A percentile compares a stretch with the other conserved stretches of the same genome.
These are phyloP conservation scores for Clitarchus hookeri DNA, from an alignment of 2,888 invertebrate species.

Conservation along the genomic window DNA sequence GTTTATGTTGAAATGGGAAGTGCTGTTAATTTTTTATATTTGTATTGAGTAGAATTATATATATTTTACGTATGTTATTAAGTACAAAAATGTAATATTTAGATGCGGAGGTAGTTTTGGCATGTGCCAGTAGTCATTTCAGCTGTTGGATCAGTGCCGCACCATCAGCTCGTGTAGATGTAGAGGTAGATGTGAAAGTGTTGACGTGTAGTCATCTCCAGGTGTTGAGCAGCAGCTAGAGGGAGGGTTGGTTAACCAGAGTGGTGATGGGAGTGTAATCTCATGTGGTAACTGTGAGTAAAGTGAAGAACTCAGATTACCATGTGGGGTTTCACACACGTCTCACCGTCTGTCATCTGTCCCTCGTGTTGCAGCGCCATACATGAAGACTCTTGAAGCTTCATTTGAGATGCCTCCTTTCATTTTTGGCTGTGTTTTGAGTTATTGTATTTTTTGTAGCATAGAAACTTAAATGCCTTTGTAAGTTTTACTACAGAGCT, in stretches of 20 bases:
- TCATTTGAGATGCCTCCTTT: background rate
- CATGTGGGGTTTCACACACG: conserved; percentile 80
- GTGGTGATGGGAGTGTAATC: conserved; percentile 73
- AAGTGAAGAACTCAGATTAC: conserved; percentile 73
- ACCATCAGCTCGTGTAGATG: background rate
- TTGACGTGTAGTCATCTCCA: background rate
- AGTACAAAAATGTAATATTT: no score
- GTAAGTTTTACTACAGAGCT: background rate
- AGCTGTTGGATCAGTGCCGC: no score
- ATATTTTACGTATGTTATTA: no score
- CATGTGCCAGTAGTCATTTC: no score
- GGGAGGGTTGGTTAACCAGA: background rate
- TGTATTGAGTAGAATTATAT: no score
- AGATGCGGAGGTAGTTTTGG: no score
- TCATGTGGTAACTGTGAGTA: conserved; percentile 99
- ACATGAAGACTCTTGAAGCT: background rate
- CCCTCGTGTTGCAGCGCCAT: background rate
- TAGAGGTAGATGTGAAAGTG: background rate
- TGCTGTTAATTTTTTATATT: no score
- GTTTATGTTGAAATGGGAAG: no score
- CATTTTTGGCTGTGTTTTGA: background rate
- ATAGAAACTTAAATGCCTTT: background rate
- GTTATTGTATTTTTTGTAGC: background rate
- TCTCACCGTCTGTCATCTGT: conserved; percentile 47
- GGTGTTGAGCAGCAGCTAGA: background rate